These are phyloP conservation scores for Labia minor DNA, from an alignment of 2,888 invertebrate species.

Conservation along the genomic window DNA sequence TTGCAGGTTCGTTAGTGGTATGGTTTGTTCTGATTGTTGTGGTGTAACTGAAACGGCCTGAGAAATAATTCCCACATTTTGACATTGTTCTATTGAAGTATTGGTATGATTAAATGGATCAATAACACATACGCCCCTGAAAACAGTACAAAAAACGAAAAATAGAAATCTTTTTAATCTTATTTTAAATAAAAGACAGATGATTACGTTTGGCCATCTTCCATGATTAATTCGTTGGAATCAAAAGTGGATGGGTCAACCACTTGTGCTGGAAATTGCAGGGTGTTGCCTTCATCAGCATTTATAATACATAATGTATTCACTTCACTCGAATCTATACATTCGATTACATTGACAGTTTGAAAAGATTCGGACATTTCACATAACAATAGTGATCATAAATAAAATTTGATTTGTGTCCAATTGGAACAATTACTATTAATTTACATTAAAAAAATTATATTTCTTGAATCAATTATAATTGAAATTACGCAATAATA, in stretches of 20 bases:
- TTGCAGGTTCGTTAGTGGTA: not conserved
- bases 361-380: constrained; percentile 2
- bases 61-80: not conserved
- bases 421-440: no score
- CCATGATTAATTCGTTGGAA: not conserved
- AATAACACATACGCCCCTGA: not conserved
- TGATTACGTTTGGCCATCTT: not conserved
- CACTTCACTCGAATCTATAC: not conserved
- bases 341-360: not conserved
- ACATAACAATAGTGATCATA: not conserved
- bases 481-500: no score
- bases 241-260: not conserved
- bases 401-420: not conserved
- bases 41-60: not conserved
- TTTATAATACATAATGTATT: not conserved
- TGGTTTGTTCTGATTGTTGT: not conserved
- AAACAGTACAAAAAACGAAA: not conserved
- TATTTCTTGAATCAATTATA: no score
- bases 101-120: not conserved
- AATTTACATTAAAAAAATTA: no score
- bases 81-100: not conserved
- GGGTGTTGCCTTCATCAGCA: constrained; percentile 5
- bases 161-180: not conserved
- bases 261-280: not conserved
- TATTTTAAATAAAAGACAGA: not conserved